Evolutionary conservation across 2,888 invertebrate species (phyloP), one percentile per base, ranked within the genome.

Genomic region (Crossocerus cetratus): DNA sequence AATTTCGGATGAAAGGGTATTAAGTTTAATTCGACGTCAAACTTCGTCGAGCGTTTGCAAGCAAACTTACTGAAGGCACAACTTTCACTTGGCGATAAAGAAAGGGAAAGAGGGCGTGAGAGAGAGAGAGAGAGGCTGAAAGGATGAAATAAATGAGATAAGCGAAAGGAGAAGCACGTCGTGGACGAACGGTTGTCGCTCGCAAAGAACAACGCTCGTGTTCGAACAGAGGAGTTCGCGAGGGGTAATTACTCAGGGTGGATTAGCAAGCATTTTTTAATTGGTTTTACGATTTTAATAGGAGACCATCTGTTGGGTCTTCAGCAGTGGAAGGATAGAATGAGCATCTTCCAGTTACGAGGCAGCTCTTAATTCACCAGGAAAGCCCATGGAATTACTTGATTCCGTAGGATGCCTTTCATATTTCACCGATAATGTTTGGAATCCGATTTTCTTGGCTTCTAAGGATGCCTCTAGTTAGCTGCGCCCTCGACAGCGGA

Each of bases 361-460:
- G 32, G 32, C 32, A 5, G 32, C 32, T 8, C 32, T 32, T 32
- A 49, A 49, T 49, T 49, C 49, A 32, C 32, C n/a, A 20, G 44
- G 62, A 63, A 20, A 22, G 54, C 49, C 18, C 32, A 22, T 49
- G 21, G 16, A 49, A 63, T 54, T 11, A 49, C 44, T 49, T 61
- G n/a, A 16, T 49, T 21, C n/a, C 21, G 23, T 11, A 11, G 32
- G 14, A 21, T 21, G 5, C 3, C 8, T 45, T 8, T 18, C 64
- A 65, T 65, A 59, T 59, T 64, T 58, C 20, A 43, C 20, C 20
- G 16, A 57, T 57, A 57, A 57, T 57, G 14, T 57, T 57, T 23
- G 57, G n/a, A 57, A 42, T 22, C n/a, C 23, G 23, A 57, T 57
- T 57, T 57, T 57, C 57, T n/a, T 32, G 42, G 5, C 16, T 57